A percentile compares a stretch with the other conserved stretches of the same genome.
phyloP scores from a whole-genome alignment of 2,888 invertebrate species.

The Tetragonula carbonaria region DNA sequence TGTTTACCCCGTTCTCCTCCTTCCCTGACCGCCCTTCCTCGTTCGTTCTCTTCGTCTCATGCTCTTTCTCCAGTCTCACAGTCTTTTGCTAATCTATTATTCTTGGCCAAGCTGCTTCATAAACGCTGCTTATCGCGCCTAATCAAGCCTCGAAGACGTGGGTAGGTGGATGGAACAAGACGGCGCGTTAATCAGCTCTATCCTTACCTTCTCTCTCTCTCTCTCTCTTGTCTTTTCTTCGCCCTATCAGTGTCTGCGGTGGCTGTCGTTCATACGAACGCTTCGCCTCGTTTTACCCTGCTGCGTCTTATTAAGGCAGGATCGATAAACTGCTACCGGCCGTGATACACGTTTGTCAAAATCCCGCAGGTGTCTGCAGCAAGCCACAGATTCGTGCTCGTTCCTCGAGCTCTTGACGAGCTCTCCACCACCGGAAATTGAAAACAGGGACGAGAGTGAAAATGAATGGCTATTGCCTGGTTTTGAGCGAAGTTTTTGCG shows the following conservation, averaged over 20 bases:
- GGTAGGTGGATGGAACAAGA: conserved; percentile 76
- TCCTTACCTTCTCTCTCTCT: conserved; percentile 49
- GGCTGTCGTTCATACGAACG: conserved; percentile 10
- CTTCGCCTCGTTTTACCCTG: conserved; percentile 18
- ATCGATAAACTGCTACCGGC: conserved; percentile 51
- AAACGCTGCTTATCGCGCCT: conserved; percentile 77
- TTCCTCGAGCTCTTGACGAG: neutral
- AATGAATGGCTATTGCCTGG: neutral
- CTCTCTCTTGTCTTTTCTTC: conserved; percentile 12
- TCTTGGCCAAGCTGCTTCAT: conserved; percentile 78
- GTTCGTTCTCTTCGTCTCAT: conserved; percentile 27
- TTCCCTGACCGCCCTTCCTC: conserved; percentile 47
- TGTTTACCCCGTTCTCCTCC: conserved; percentile 74
- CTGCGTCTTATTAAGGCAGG: conserved; percentile 50
- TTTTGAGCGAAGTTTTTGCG: neutral
- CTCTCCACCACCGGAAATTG: conserved; percentile 38
- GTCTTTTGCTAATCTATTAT: conserved; percentile 79
- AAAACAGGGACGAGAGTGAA: conserved; percentile 15
- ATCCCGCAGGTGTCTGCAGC: conserved; percentile 52
- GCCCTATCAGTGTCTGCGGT: conserved; percentile 18
- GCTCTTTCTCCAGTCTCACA: conserved; percentile 44
- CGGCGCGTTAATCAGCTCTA: conserved; percentile 79
- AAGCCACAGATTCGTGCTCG: conserved; percentile 29
- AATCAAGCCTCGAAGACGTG: conserved; percentile 71
- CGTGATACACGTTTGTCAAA: conserved; percentile 50